Conservation (phyloP, 2,888 invertebrate genomes). For the Dicroscelio sp. region DNA sequence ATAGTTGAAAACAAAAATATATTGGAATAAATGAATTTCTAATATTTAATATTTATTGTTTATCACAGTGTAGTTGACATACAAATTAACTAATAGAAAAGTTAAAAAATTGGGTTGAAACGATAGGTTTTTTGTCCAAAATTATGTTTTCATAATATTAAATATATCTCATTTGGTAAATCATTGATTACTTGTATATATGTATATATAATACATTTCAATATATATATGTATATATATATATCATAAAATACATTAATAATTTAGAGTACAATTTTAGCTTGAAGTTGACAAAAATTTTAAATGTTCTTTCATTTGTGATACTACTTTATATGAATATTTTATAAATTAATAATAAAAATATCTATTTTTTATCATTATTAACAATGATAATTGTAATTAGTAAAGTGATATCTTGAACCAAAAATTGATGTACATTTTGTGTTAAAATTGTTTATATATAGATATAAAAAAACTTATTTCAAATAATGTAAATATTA, state of each 20-base stretch:
- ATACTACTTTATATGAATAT: too few species aligned
- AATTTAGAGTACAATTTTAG: too few species aligned
- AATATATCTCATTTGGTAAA: neutral
- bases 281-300: too few species aligned
- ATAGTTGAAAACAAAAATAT: neutral
- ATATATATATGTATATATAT: too few species aligned
- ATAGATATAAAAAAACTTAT: constrained; percentile 16
- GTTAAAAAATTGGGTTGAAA: too few species aligned
- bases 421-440: neutral
- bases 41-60: neutral
- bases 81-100: too few species aligned
- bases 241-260: too few species aligned
- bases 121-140: too few species aligned
- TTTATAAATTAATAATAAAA: neutral
- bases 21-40: neutral
- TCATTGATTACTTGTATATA: too few species aligned
- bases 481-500: constrained; percentile 5
- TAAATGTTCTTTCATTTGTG: too few species aligned
- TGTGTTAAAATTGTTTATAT: neutral
- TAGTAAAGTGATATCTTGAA: neutral
- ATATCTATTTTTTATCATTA: neutral
- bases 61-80: too few species aligned
- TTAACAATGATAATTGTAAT: neutral
- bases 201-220: too few species aligned
- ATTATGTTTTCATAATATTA: constrained; percentile 21